Conservation (phyloP, 1,140 invertebrate genomes). For the Heliconius congener region DNA sequence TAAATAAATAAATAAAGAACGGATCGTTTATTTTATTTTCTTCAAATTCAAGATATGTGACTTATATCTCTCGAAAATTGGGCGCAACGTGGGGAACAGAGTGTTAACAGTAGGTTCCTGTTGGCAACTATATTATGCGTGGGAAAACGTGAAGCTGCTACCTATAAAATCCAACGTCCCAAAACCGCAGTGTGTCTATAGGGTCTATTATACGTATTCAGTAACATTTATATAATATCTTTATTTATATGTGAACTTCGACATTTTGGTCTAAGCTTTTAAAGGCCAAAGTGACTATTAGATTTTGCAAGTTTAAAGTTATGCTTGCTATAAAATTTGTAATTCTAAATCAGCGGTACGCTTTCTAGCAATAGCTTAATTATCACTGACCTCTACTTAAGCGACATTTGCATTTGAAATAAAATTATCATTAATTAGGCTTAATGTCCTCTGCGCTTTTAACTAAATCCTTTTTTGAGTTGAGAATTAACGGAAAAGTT, state of each 20-base stretch:
- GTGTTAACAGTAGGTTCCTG: too few species aligned
- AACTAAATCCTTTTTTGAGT: constrained; percentile 9
- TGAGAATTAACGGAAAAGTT: constrained; percentile 4
- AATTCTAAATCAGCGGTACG: background rate
- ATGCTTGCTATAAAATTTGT: constrained; percentile 1
- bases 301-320: background rate
- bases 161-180: background rate
- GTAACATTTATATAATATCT: too few species aligned
- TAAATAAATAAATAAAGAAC: too few species aligned
- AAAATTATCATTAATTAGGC: constrained; percentile 29
- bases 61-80: background rate
- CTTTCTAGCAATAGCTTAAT: background rate
- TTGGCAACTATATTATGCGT: too few species aligned
- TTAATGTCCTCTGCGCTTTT: constrained; percentile 4
- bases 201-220: background rate
- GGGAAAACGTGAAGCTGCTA: background rate
- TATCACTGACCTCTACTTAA: constrained; percentile 3
- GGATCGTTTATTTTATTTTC: too few species aligned
- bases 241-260: too few species aligned
- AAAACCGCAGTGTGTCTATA: background rate
- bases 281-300: background rate
- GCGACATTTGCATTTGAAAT: constrained; percentile 25
- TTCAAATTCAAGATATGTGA: too few species aligned
- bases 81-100: too few species aligned
- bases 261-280: background rate